Percentiles rank a stretch among this genome's conserved stretches.
These are phyloP conservation scores for Drosophila athabasca DNA, from an alignment of 1,140 invertebrate species.

Conservation along the genomic window DNA sequence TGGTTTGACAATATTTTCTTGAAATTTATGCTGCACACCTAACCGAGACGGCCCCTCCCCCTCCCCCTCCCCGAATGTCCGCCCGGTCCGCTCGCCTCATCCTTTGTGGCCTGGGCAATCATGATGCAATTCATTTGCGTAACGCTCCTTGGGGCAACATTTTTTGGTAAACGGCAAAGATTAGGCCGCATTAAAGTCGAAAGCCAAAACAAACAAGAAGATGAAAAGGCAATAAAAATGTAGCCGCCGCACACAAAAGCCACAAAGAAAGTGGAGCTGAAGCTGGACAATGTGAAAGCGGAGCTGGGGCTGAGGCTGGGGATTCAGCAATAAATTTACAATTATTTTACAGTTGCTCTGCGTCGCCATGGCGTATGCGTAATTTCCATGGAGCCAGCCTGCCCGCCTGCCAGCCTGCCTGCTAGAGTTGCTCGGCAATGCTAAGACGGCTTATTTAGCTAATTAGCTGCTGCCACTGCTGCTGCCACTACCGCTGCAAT, in stretches of 20 bases:
- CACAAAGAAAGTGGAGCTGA: conserved; percentile 28
- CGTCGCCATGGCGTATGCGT: conserved; percentile 42
- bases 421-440: background rate
- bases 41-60: background rate
- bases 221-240: conserved; percentile 67
- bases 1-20: conserved; percentile 44
- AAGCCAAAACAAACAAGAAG: conserved; percentile 43
- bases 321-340: conserved; percentile 65
- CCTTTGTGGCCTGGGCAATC: conserved; percentile 57
- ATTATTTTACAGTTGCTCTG: conserved; percentile 43
- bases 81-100: background rate
- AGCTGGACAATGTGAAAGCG: conserved; percentile 11
- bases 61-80: background rate
- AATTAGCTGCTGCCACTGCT: conserved; percentile 46
- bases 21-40: conserved; percentile 46
- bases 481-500: no score
- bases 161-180: conserved; percentile 78
- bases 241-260: conserved; percentile 69
- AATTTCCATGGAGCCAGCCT: conserved; percentile 34
- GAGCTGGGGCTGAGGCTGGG: no score
- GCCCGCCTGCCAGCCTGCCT: conserved; percentile 22
- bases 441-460: conserved; percentile 66
- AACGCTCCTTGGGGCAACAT: conserved; percentile 71
- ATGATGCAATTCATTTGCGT: conserved; percentile 78
- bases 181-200: conserved; percentile 76